Evolutionary conservation across 2,113 vertebrate genomes (phyloP).

Genomic region (Vidua chalybeata): DNA sequence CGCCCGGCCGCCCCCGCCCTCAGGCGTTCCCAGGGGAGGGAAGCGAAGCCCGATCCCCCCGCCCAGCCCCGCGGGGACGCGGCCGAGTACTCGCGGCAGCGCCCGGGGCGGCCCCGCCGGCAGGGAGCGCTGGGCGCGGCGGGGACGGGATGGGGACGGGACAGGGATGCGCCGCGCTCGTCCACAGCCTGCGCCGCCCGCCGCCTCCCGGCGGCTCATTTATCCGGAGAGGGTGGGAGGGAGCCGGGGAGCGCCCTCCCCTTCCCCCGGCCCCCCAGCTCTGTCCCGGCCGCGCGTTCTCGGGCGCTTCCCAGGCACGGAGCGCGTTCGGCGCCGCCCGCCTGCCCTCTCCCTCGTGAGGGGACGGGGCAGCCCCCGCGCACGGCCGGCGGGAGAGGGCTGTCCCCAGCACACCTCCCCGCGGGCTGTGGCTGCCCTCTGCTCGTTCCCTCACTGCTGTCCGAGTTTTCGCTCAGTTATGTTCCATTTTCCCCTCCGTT

Average conservation of each 20-base stretch:
- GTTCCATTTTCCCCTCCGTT: not conserved
- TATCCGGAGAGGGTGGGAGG: conserved; percentile 49
- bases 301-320: not conserved
- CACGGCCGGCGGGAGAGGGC: not conserved
- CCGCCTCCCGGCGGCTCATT: conserved; percentile 23
- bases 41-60: not conserved
- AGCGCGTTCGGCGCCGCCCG: not conserved
- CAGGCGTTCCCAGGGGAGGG: not conserved
- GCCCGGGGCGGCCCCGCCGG: not conserved
- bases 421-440: not conserved
- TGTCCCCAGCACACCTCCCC: not conserved
- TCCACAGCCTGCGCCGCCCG: not conserved
- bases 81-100: not conserved
- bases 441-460: not conserved
- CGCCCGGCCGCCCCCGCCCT: not conserved
- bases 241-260: conserved; percentile 39
- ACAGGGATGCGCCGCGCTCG: not conserved
- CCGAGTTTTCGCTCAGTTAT: not conserved
- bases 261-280: conserved; percentile 10
- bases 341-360: not conserved
- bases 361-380: not conserved
- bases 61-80: not conserved
- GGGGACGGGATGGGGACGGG: not conserved
- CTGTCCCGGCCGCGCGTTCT: not conserved
- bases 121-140: conserved; percentile 28